Evolutionary conservation across 2,113 vertebrate genomes (phyloP).

Genomic region (Prinia subflava): DNA sequence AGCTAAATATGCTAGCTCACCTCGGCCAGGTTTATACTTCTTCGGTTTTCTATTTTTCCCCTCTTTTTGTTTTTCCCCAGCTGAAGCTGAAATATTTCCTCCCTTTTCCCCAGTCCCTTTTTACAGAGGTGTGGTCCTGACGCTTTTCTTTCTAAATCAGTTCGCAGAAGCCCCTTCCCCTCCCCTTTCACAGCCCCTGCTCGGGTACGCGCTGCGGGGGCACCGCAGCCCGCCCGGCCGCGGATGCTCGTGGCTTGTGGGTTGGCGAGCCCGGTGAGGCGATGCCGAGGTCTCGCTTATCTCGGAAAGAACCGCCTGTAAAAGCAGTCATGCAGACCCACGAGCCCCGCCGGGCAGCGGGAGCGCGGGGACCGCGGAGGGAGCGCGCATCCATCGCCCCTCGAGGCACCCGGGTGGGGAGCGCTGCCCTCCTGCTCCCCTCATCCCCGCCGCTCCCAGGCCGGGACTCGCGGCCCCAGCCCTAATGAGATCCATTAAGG

Average conservation of each 20-base stretch:
- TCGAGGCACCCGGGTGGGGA: background rate
- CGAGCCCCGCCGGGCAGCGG: background rate
- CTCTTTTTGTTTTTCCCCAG: background rate
- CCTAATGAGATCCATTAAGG: constrained; percentile 66
- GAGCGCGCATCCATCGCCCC: background rate
- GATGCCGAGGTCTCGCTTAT: background rate
- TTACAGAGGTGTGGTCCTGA: background rate
- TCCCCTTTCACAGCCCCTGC: background rate
- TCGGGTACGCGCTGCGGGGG: background rate
- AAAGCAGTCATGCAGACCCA: accelerated
- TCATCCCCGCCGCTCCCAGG: background rate
- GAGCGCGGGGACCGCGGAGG: background rate
- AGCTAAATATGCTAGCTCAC: constrained; percentile 6
- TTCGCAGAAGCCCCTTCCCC: background rate
- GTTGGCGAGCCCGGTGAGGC: background rate
- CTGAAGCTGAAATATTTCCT: background rate
- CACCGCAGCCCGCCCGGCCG: background rate
- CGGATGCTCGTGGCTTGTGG: background rate
- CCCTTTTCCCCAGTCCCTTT: background rate
- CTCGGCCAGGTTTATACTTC: background rate
- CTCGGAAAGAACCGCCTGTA: background rate
- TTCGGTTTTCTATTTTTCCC: background rate
- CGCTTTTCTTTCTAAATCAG: background rate
- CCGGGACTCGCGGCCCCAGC: background rate
- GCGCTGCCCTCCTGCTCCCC: background rate